These are phyloP conservation scores for Hypsopygia costalis DNA, from an alignment of 2,888 invertebrate genomes.

Conservation along the genomic window DNA sequence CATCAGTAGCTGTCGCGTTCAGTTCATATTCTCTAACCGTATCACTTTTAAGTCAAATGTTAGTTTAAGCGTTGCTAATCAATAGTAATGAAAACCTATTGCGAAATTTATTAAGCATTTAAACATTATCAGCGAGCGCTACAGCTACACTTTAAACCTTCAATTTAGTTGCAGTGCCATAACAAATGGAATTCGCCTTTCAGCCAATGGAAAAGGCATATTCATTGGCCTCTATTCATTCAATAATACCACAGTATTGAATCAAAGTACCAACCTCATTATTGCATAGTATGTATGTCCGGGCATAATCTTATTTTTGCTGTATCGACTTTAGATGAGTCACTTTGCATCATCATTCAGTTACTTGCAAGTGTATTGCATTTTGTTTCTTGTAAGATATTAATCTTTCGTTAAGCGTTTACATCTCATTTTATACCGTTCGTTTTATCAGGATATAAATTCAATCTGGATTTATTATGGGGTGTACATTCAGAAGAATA, in stretches of 20 bases:
- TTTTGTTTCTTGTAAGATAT: not conserved
- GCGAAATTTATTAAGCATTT: constrained; percentile 15
- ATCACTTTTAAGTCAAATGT: constrained; percentile 32
- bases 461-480: no score
- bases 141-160: not conserved
- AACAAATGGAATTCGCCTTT: constrained; percentile 6
- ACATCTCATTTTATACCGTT: no score
- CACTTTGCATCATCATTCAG: not conserved
- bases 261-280: not conserved
- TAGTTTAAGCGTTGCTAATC: no score
- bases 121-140: not conserved
- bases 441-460: no score
- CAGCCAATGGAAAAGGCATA: not conserved
- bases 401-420: no score
- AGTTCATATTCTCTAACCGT: constrained; percentile 16
- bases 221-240: constrained; percentile 1
- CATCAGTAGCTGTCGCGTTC: no score
- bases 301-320: not conserved
- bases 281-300: not conserved
- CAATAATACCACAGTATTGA: not conserved
- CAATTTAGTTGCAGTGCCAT: constrained; percentile 13
- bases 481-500: no score
- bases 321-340: not conserved
- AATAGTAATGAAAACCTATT: constrained; percentile 21
- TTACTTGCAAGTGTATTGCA: not conserved